Evolutionary conservation across 2,797 vertebrate species (phyloP), one percentile per base, ranked within the genome.

Genomic region (Heterohyrax brucei): DNA sequence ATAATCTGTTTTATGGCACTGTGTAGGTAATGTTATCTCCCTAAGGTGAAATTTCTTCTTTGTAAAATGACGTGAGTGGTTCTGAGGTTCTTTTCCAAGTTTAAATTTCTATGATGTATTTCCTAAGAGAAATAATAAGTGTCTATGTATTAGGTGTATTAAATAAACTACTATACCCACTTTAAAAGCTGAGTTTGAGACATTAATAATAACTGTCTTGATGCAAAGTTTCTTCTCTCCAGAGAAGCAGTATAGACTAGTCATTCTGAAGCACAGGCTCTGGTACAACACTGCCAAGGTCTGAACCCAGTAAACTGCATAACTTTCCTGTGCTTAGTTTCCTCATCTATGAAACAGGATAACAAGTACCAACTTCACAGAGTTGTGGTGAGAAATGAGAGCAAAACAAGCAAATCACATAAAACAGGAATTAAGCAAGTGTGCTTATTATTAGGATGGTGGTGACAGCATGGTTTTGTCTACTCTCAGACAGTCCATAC

Each of bases 71-170:
- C 18, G 68, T 5, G 0, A 8, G 22, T 59, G 66, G 16, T 6
- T 76, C 87, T 90, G 89, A 77, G 46, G 8, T 26, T 16, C 12
- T 9, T 77, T 94, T 79, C 70, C 46, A 87, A 87, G 48, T 72
- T 93, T 87, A 88, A 81, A 88, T 92, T 87, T 89, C 77, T 78
- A 83, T 44, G 53, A 50, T 70, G 21, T 53, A 81, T 86, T 68
- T 44, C 72, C 3, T 77, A 87, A 87, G 2, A 91, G 16, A 96
- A 95, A 94, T 46, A 30, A 2, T 62, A 82, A 62, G 30, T 79
- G 3, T 72, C 68, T 83, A 62, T 82, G 96, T 77, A 75, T 94
- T 21, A 93, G 56, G 10, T 87, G 66, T 33, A 68, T 85, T 61
- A 87, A 61, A 73, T 14, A 73, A 64, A 64, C 59, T 22, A 86